Percentiles rank a stretch among this genome's conserved stretches.
Conservation (phyloP, 1,140 invertebrate genomes). For the Dendrolimus kikuchii region DNA sequence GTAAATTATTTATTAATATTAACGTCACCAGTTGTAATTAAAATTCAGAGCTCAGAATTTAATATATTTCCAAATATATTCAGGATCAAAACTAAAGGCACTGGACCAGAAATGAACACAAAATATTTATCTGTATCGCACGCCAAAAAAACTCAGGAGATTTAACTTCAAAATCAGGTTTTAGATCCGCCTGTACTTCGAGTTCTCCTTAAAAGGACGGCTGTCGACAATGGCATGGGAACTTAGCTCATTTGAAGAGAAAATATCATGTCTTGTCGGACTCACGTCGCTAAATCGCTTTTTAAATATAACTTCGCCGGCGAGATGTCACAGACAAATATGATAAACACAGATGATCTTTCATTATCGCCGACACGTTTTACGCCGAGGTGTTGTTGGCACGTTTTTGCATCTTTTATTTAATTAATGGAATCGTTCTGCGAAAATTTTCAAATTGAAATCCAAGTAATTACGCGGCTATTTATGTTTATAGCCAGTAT, state of each 20-base stretch:
- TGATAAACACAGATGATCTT: conserved; percentile 15
- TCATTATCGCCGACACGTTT: neutral
- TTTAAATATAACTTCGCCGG: conserved; percentile 42
- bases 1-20: no score
- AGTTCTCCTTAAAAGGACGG: conserved; percentile 52
- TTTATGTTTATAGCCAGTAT: no score
- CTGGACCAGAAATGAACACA: no score
- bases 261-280: conserved; percentile 47
- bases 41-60: no score
- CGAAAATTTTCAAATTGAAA: no score
- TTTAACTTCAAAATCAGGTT: conserved; percentile 36
- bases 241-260: conserved; percentile 66
- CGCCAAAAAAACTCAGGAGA: conserved; percentile 15
- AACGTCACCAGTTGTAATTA: no score
- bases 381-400: no score
- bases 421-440: no score
- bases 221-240: conserved; percentile 62
- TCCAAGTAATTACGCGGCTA: no score
- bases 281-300: conserved; percentile 43
- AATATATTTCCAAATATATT: no score
- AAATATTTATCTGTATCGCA: neutral
- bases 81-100: no score
- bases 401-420: no score
- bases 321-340: conserved; percentile 27
- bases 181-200: conserved; percentile 46